phyloP scores from a whole-genome alignment of 2,888 invertebrate species.

The Mycalesis mineus region DNA sequence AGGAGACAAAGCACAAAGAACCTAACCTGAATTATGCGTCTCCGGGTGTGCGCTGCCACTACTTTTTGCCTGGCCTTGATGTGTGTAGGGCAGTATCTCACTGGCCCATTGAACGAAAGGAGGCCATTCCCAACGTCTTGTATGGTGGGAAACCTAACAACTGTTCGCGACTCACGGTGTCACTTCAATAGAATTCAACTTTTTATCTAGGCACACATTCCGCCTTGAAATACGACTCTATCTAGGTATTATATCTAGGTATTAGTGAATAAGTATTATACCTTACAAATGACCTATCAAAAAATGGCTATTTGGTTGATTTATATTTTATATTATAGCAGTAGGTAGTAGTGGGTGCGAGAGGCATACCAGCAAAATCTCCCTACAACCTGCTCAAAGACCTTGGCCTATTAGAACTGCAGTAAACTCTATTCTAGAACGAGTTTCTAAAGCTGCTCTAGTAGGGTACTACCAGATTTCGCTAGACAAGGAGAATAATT shows the following conservation, averaged over 20 bases:
- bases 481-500: no score
- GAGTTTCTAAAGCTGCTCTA: no score
- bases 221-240: neutral
- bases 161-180: constrained; percentile 18
- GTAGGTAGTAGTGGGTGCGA: no score
- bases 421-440: no score
- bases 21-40: constrained; percentile 58
- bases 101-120: constrained; percentile 55
- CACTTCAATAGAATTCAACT: constrained; percentile 9
- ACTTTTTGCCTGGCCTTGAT: constrained; percentile 66
- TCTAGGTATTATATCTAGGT: neutral
- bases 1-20: constrained; percentile 31
- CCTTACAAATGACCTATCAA: no score
- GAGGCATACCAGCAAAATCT: no score
- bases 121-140: constrained; percentile 54
- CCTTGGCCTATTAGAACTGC: no score
- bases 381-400: no score
- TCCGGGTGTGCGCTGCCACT: constrained; percentile 52
- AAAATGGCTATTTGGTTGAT: no score
- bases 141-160: constrained; percentile 57
- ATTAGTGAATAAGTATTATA: no score
- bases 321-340: no score
- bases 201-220: constrained; percentile 13
- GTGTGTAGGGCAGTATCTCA: constrained; percentile 56
- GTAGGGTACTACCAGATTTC: no score